phyloP scores from a whole-genome alignment of 2,113 vertebrate species.

The Xenopus laevis region DNA sequence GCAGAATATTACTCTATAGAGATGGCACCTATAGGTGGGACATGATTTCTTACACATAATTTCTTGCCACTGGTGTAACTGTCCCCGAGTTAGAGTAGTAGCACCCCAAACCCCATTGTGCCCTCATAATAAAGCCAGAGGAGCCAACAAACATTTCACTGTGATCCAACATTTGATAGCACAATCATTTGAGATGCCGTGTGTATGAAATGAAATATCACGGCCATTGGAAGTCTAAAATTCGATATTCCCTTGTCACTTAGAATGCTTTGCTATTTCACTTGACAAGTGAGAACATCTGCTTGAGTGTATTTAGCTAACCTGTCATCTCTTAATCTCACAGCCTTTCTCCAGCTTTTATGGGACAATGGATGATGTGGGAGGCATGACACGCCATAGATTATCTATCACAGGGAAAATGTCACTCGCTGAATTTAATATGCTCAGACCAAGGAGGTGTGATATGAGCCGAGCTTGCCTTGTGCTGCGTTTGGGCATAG shows the following conservation, averaged over 20 bases:
- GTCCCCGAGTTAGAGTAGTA: no score
- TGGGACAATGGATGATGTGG: not conserved
- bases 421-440: not conserved
- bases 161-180: no score
- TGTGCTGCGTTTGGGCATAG: no score
- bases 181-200: no score
- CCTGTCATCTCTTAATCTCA: conserved; percentile 7
- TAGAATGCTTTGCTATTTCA: not conserved
- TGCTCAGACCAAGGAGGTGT: not conserved
- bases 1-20: not conserved
- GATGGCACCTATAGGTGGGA: no score
- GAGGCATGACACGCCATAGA: not conserved
- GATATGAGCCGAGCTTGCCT: not conserved
- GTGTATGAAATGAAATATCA: not conserved
- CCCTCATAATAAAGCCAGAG: no score
- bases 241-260: not conserved
- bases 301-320: conserved; percentile 7
- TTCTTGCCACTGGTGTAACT: no score
- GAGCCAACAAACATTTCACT: no score
- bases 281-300: conserved; percentile 10
- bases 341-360: not conserved
- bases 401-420: conserved; percentile 4
- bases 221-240: not conserved
- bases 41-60: no score
- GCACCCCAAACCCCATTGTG: no score